Evolutionary conservation across 2,797 vertebrate genomes (phyloP).

Genomic region (Phoeniculus purpureus): DNA sequence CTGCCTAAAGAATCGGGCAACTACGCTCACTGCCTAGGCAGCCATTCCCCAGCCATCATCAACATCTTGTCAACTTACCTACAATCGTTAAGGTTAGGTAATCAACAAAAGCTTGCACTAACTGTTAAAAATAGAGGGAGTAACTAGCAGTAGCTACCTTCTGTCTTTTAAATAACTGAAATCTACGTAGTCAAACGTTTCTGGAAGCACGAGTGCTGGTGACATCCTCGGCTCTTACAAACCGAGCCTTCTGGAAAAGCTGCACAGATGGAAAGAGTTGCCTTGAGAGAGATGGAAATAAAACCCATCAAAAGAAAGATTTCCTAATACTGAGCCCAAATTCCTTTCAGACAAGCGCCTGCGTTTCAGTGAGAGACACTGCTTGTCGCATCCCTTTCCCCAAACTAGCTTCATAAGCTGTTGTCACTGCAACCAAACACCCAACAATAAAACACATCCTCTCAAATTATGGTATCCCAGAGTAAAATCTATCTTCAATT

Average conservation of each 20-base stretch:
- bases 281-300: constrained; percentile 16
- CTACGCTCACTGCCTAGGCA: not conserved
- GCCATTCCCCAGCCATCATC: not conserved
- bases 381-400: not conserved
- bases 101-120: not conserved
- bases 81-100: not conserved
- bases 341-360: not conserved
- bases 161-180: not conserved
- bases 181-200: not conserved
- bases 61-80: not conserved
- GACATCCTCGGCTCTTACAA: not conserved
- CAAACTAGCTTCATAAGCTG: constrained; percentile 47
- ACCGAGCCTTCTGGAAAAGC: not conserved
- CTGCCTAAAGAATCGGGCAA: not conserved
- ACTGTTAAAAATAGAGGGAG: constrained; percentile 9
- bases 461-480: constrained; percentile 3
- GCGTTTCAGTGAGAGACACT: not conserved
- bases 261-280: not conserved
- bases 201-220: not conserved
- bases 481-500: not conserved
- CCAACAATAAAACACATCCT: not conserved
- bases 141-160: constrained; percentile 20
- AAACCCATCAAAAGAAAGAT: constrained; percentile 7
- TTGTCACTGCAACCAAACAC: not conserved
- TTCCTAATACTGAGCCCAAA: not conserved